phyloP scores from a whole-genome alignment of 2,113 vertebrate species.

The Lathamus discolor region DNA sequence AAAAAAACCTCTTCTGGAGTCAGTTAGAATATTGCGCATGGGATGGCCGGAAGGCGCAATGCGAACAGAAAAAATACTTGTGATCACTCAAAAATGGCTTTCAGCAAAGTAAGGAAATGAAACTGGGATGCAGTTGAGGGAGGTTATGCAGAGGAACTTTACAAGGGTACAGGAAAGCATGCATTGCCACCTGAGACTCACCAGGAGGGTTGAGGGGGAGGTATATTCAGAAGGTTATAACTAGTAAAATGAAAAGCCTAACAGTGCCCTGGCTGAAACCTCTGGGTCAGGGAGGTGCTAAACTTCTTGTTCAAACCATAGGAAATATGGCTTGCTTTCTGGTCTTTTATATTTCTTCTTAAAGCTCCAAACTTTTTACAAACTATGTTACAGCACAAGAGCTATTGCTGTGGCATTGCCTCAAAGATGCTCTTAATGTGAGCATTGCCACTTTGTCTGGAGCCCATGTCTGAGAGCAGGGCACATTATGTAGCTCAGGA shows the following conservation, averaged over 20 bases:
- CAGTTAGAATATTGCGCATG: accelerated
- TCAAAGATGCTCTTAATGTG: accelerated
- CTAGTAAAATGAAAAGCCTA: background rate
- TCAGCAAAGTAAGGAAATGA: background rate
- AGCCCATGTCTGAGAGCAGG: background rate
- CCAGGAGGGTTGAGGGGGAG: background rate
- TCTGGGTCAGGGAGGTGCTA: background rate
- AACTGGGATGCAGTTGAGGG: background rate
- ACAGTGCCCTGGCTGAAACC: accelerated
- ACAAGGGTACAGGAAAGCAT: accelerated
- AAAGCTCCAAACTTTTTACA: background rate
- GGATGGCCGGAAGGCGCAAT: background rate
- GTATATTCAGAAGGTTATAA: accelerated
- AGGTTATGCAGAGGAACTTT: background rate
- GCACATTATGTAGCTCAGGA: background rate
- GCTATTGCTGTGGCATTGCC: background rate
- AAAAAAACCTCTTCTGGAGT: background rate
- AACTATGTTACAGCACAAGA: background rate
- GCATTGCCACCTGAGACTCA: accelerated
- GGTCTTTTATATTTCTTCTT: background rate
- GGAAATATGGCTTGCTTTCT: background rate
- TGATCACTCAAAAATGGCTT: background rate
- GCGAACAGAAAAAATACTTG: background rate
- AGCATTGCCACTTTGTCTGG: accelerated
- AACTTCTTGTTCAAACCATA: background rate